Percentiles rank a stretch among this genome's conserved stretches.
Evolutionary conservation across 2,888 invertebrate genomes (phyloP).

Genomic region (Phortica magna): DNA sequence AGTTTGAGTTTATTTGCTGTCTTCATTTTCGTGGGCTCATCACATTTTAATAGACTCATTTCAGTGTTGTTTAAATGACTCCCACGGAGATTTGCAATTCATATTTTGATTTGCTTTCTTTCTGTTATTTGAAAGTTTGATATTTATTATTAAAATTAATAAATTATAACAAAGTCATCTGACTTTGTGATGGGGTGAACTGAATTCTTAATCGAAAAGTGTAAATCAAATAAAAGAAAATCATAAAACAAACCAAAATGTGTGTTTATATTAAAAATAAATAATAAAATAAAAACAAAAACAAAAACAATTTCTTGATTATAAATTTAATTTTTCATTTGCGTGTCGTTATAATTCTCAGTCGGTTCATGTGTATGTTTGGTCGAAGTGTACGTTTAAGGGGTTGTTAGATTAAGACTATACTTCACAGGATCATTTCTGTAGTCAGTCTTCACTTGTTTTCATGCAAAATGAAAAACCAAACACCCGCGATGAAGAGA

Average conservation of each 20-base stretch:
- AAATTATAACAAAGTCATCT: not conserved
- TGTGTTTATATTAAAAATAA: too few relatives aligned
- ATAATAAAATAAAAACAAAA: too few relatives aligned
- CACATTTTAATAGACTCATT: conserved; percentile 71
- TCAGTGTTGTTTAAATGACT: conserved; percentile 64
- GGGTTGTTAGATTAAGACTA: conserved; percentile 71
- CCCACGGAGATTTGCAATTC: conserved; percentile 68
- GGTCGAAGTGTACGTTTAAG: conserved; percentile 26
- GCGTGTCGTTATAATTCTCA: conserved; percentile 56
- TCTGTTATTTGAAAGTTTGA: not conserved
- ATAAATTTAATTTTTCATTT: not conserved
- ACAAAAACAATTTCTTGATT: too few relatives aligned
- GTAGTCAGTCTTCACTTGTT: conserved; percentile 82
- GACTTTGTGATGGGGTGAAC: not conserved
- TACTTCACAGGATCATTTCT: conserved; percentile 85
- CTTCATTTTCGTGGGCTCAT: conserved; percentile 57
- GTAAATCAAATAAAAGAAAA: too few relatives aligned
- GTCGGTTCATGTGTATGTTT: conserved; percentile 39
- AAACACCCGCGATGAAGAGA: conserved; percentile 82
- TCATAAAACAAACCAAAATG: not conserved
- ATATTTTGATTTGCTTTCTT: conserved; percentile 50
- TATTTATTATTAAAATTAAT: not conserved
- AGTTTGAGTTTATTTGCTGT: conserved; percentile 2
- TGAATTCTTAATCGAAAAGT: too few relatives aligned
- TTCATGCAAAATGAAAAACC: conserved; percentile 79